Evolutionary conservation across 2,113 vertebrate species (phyloP).

Genomic region (Miniopterus natalensis): DNA sequence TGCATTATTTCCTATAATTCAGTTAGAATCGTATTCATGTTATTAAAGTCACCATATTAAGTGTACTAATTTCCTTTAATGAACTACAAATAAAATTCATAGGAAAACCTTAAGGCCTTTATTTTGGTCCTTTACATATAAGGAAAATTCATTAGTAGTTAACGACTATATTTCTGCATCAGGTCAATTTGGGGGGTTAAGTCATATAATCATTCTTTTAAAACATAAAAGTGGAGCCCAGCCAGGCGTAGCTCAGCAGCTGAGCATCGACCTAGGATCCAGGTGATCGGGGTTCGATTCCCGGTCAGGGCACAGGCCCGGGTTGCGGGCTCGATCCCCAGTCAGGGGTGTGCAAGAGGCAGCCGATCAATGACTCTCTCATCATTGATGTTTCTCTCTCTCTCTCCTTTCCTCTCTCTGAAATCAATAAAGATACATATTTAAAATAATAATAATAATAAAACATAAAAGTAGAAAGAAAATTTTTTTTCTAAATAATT

Average conservation of each 20-base stretch:
- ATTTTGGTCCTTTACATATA: slow-evolving; percentile 1
- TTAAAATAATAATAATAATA: not conserved
- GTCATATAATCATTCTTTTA: not conserved
- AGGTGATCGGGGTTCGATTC: too few relatives aligned
- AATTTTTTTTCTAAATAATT: slow-evolving; percentile 50
- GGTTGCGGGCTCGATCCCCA: too few relatives aligned
- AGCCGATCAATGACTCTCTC: too few relatives aligned
- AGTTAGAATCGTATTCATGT: slow-evolving; percentile 24
- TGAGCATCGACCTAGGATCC: too few relatives aligned
- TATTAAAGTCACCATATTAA: not conserved
- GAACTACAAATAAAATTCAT: slow-evolving; percentile 42
- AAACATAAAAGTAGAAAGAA: not conserved
- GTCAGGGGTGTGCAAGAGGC: too few relatives aligned
- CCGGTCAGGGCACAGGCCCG: too few relatives aligned
- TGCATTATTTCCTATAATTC: slow-evolving; percentile 21
- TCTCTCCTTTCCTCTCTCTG: too few relatives aligned
- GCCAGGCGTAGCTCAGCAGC: too few relatives aligned
- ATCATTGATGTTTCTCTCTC: too few relatives aligned
- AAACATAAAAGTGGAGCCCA: not conserved
- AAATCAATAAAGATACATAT: too few relatives aligned
- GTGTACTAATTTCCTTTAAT: slow-evolving; percentile 19
- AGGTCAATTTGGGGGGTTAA: slow-evolving; percentile 32
- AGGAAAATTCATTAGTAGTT: slow-evolving; percentile 20
- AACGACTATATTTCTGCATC: slow-evolving; percentile 21
- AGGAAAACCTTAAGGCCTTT: slow-evolving; percentile 39